Conservation (phyloP, 2,113 vertebrate species). For the Tachysurus vachellii region DNA sequence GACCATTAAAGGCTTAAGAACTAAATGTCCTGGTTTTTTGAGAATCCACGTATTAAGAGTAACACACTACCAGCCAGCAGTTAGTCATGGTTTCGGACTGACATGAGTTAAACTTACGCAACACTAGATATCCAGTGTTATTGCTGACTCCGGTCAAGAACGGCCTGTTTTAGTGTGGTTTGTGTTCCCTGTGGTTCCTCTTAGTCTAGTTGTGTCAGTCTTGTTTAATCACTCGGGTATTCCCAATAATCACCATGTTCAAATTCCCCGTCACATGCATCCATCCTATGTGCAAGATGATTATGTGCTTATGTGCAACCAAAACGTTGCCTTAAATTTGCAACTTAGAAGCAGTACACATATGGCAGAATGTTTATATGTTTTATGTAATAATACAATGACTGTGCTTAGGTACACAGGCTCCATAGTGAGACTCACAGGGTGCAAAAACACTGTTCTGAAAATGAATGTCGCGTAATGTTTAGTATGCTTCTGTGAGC, state of each 20-base stretch:
- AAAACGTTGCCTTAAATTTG: not conserved
- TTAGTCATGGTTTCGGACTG: slow-evolving; percentile 7
- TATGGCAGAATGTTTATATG: not conserved
- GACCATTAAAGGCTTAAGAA: not conserved
- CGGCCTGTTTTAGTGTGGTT: not conserved
- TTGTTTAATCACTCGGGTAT: not conserved
- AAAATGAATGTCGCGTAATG: not conserved
- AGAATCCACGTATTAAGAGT: not conserved
- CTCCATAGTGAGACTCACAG: not conserved
- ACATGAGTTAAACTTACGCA: slow-evolving; percentile 5
- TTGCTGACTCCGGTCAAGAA: not conserved
- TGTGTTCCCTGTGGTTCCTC: slow-evolving; percentile 14
- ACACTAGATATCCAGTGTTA: not conserved
- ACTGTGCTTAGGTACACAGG: not conserved
- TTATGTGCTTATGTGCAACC: not conserved
- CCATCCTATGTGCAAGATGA: not conserved
- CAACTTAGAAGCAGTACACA: not conserved
- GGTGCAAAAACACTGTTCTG: not conserved
- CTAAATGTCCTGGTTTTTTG: not conserved
- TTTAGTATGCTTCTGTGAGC: not conserved
- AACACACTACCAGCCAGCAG: not conserved
- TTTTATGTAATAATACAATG: not conserved
- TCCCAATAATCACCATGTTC: not conserved
- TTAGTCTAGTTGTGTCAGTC: not conserved
- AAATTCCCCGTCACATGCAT: not conserved